These are phyloP conservation scores for Brevimyrus niger DNA, from an alignment of 2,113 vertebrate genomes.

Conservation along the genomic window DNA sequence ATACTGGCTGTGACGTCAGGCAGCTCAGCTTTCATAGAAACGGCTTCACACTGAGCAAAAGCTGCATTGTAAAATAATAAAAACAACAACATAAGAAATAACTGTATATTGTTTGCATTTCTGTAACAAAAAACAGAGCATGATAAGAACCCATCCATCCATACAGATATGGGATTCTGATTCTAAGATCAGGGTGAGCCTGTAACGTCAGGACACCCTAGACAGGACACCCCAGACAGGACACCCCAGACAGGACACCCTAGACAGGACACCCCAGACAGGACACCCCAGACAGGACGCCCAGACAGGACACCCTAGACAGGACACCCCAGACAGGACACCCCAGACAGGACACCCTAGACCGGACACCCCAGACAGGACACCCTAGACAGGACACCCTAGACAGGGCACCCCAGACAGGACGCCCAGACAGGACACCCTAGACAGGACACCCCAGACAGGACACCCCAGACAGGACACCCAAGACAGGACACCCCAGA, in stretches of 20 bases:
- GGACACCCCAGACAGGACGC: not conserved
- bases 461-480: too few relatives aligned
- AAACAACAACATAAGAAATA: not conserved
- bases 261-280: not conserved
- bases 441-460: not conserved
- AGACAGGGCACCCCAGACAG: not conserved
- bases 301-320: not conserved
- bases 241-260: not conserved
- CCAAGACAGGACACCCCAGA: not conserved
- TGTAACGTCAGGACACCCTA: not conserved
- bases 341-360: not conserved
- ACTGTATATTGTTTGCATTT: not conserved
- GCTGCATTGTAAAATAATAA: not conserved
- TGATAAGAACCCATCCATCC: not conserved
- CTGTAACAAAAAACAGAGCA: not conserved
- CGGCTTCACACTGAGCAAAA: not conserved
- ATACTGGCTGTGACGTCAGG: not conserved
- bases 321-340: not conserved
- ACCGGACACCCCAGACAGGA: not conserved
- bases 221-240: not conserved
- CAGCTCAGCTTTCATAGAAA: not conserved
- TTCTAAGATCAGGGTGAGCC: not conserved
- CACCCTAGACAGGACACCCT: not conserved
- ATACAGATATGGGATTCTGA: not conserved
- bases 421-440: not conserved